phyloP scores from a whole-genome alignment of 2,888 invertebrate species.

The Eristalis pertinax region DNA sequence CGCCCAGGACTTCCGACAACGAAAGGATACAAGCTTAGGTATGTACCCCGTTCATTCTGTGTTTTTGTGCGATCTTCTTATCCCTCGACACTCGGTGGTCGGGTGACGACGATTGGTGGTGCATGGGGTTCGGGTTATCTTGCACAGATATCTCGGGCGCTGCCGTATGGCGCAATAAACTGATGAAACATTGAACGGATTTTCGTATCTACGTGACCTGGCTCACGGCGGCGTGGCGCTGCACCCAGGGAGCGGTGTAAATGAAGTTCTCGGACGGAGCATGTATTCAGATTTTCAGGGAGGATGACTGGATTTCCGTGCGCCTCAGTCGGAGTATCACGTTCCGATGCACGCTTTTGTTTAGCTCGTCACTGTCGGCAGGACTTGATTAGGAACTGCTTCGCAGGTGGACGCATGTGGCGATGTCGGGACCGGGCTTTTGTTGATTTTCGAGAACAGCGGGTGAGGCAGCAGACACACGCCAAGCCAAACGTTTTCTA shows the following conservation, averaged over 20 bases:
- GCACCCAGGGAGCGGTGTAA: background rate
- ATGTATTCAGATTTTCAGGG: background rate
- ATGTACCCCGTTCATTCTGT: background rate
- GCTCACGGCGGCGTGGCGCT: background rate
- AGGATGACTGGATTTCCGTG: background rate
- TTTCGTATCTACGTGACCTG: slow-evolving; percentile 10
- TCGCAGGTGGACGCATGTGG: background rate
- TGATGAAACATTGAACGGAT: slow-evolving; percentile 7
- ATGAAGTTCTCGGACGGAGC: background rate
- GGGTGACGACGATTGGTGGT: background rate
- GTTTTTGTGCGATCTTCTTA: background rate
- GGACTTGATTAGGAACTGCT: background rate
- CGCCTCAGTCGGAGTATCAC: background rate
- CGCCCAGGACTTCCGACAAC: background rate
- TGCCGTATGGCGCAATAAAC: slow-evolving; percentile 16
- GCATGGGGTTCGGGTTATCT: background rate
- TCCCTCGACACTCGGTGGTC: background rate
- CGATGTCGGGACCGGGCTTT: no score
- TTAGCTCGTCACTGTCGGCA: background rate
- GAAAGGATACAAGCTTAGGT: slow-evolving; percentile 8
- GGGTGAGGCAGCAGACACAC: no score
- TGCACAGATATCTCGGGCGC: background rate
- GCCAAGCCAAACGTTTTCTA: background rate
- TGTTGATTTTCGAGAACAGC: no score
- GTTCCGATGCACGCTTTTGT: background rate